phyloP scores from a whole-genome alignment of 2,888 invertebrate species.

The Eucera pruinosa region DNA sequence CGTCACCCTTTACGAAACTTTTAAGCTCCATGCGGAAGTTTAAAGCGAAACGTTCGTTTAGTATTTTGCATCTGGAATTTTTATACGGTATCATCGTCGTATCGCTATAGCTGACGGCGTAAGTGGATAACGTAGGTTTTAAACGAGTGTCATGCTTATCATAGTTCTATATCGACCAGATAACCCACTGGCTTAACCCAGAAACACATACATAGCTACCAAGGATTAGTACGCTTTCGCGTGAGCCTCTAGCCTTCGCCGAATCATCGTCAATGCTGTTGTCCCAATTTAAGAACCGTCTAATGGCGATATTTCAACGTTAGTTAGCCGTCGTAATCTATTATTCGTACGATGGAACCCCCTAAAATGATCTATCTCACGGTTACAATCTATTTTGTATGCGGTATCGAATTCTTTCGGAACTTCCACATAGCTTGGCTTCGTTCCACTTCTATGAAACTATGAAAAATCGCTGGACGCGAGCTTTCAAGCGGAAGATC shows the following conservation, averaged over 20 bases:
- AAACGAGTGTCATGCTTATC: neutral
- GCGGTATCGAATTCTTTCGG: neutral
- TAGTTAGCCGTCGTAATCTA: too few species aligned
- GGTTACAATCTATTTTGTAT: neutral
- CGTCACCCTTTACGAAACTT: too few species aligned
- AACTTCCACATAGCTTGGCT: neutral
- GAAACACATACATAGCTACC: neutral
- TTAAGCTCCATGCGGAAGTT: neutral
- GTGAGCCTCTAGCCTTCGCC: constrained; percentile 1
- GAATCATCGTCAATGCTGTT: neutral
- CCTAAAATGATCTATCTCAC: neutral
- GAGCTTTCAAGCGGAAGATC: neutral
- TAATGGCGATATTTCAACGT: neutral
- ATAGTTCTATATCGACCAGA: neutral
- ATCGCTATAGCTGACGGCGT: too few species aligned
- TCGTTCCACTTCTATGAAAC: constrained; percentile 15
- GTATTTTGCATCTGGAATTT: neutral
- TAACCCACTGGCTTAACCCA: neutral
- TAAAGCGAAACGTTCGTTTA: neutral
- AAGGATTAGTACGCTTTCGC: constrained; percentile 10
- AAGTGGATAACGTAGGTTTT: too few species aligned
- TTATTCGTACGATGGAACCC: too few species aligned
- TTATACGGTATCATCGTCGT: too few species aligned
- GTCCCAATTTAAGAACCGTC: neutral
- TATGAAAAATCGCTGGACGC: constrained; percentile 14